Percentiles rank a stretch among this genome's conserved stretches.
These are phyloP conservation scores for Ficedula albicollis DNA, from an alignment of 2,797 vertebrate genomes.

Conservation along the genomic window DNA sequence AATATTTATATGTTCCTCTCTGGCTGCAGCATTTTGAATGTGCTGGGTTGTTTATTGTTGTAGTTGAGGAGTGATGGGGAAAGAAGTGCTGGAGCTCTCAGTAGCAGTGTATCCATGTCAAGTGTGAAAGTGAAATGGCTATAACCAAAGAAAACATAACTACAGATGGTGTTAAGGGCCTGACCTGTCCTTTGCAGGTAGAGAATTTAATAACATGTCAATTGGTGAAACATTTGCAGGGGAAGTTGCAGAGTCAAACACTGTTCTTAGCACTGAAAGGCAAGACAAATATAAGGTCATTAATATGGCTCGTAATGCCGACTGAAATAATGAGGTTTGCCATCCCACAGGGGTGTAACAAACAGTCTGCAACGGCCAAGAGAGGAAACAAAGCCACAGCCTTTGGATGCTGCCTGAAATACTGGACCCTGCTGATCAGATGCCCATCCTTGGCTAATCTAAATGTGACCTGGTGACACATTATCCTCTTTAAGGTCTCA, in stretches of 20 bases:
- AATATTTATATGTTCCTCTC: slow-evolving; percentile 62
- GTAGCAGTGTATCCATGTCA: neutral
- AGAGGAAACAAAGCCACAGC: neutral
- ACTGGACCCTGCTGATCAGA: neutral
- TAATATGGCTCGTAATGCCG: neutral
- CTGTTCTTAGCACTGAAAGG: neutral
- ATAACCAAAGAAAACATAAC: neutral
- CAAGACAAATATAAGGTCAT: neutral
- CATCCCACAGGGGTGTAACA: neutral
- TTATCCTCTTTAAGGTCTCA: neutral
- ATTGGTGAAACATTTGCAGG: neutral
- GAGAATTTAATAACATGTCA: neutral
- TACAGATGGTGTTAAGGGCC: neutral
- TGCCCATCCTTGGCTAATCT: neutral
- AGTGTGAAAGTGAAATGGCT: neutral
- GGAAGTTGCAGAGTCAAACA: neutral
- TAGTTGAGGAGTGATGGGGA: neutral
- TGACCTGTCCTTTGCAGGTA: neutral
- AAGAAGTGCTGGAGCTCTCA: neutral
- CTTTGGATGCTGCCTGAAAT: neutral
- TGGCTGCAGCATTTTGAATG: slow-evolving; percentile 31
- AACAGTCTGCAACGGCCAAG: neutral
- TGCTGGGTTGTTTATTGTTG: slow-evolving; percentile 28
- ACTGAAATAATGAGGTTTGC: neutral
- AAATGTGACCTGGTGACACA: neutral